Evolutionary conservation across 2,888 invertebrate genomes (phyloP).

Genomic region (Acholoe squamosa): DNA sequence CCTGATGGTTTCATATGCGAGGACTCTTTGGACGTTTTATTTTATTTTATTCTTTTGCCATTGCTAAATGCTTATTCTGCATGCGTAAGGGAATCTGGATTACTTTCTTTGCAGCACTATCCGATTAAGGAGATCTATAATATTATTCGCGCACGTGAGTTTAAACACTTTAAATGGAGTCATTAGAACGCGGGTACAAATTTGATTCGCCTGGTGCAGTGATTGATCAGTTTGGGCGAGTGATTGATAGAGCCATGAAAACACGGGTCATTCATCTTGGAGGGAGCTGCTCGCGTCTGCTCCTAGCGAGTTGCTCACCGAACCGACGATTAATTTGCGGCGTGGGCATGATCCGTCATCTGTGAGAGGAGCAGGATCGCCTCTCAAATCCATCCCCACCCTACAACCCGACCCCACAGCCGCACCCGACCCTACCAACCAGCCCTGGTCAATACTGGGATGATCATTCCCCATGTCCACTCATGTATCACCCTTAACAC

Average conservation of each 20-base stretch:
- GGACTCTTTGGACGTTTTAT: not conserved
- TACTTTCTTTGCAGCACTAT: not conserved
- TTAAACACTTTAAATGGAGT: constrained; percentile 32
- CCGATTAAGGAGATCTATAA: constrained; percentile 3
- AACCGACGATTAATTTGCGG: constrained; percentile 43
- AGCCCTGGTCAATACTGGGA: not conserved
- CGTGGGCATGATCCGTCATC: constrained; percentile 32
- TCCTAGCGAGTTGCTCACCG: constrained; percentile 41
- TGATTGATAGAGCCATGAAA: constrained; percentile 54
- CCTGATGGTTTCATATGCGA: not conserved
- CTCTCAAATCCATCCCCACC: not conserved
- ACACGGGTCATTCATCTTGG: constrained; percentile 39
- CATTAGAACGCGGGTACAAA: constrained; percentile 35
- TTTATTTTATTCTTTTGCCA: too few relatives aligned
- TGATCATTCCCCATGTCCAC: constrained; percentile 17
- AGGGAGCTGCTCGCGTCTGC: constrained; percentile 18
- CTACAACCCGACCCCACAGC: not conserved
- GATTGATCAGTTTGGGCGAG: constrained; percentile 20
- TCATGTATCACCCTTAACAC: constrained; percentile 6
- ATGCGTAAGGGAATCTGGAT: not conserved
- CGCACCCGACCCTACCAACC: not conserved
- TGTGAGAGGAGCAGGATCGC: not conserved
- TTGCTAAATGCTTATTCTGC: constrained; percentile 1
- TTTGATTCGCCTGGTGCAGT: constrained; percentile 16
- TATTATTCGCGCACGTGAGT: not conserved